Evolutionary conservation across 1,140 invertebrate species (phyloP).

Genomic region (Nylanderia fulva): DNA sequence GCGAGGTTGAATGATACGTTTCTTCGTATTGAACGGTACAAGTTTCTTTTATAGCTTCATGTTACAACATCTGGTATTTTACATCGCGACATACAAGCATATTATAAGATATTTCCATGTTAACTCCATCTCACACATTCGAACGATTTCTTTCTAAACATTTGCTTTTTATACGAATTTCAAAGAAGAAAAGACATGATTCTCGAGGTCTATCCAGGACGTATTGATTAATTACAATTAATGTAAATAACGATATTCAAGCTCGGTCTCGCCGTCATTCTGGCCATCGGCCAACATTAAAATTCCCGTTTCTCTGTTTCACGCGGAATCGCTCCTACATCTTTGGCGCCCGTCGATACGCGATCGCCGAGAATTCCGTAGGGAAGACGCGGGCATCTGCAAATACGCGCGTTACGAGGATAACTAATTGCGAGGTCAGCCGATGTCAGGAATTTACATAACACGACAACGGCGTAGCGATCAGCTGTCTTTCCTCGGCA

Average conservation of each 20-base stretch:
- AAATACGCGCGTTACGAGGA: conserved; percentile 66
- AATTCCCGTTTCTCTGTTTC: conserved; percentile 15
- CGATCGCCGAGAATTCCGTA: conserved; percentile 64
- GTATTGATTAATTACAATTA: background rate
- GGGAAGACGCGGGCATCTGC: conserved; percentile 56
- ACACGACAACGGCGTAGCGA: conserved; percentile 72
- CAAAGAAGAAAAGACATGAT: background rate
- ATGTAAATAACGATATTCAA: background rate
- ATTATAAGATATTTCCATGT: conserved; percentile 30
- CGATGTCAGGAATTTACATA: conserved; percentile 75
- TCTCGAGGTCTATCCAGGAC: background rate
- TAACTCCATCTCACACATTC: background rate
- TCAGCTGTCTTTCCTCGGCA: conserved; percentile 56
- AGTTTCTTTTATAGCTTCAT: conserved; percentile 15
- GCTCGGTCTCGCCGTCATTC: background rate
- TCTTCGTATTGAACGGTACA: conserved; percentile 56
- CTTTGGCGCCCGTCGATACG: conserved; percentile 46
- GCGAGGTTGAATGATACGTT: conserved; percentile 50
- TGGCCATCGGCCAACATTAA: conserved; percentile 40
- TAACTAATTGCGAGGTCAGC: conserved; percentile 75
- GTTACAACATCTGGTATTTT: conserved; percentile 30
- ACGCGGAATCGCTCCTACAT: conserved; percentile 22
- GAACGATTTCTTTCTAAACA: conserved; percentile 2
- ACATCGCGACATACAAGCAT: conserved; percentile 41
- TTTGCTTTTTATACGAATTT: background rate